Percentiles rank a stretch among this genome's conserved stretches.
Evolutionary conservation across 2,797 vertebrate species (phyloP).

Genomic region (Protosalanx chinensis): DNA sequence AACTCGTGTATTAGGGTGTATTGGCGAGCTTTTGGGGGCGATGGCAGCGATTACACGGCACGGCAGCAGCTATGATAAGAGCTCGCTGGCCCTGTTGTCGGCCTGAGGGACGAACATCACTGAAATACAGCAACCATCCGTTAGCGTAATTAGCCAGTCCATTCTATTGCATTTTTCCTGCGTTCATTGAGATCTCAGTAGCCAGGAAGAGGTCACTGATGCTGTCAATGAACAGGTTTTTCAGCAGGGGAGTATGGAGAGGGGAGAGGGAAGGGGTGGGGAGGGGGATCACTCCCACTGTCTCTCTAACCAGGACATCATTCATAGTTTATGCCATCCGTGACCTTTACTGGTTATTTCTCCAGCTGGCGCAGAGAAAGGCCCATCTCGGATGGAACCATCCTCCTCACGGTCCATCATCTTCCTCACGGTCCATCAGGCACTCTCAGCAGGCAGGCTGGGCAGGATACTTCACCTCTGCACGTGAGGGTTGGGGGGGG

Average conservation of each 20-base stretch:
- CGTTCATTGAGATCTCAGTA: not conserved
- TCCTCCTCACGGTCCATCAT: constrained; percentile 5
- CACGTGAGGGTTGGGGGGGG: not conserved
- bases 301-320: constrained; percentile 19
- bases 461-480: not conserved
- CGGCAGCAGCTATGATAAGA: no score
- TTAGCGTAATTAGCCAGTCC: no score
- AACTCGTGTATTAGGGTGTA: constrained; percentile 12
- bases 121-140: not conserved
- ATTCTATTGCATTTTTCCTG: no score
- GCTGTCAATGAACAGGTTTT: not conserved
- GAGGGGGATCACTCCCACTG: not conserved
- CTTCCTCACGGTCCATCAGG: constrained; percentile 25
- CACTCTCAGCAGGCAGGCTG: constrained; percentile 29
- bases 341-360: constrained; percentile 49
- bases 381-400: constrained; percentile 16
- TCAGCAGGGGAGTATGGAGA: no score
- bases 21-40: not conserved
- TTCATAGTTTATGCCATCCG: constrained; percentile 36
- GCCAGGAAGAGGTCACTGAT: not conserved
- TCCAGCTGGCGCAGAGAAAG: constrained; percentile 34
- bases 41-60: no score
- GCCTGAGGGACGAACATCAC: not conserved
- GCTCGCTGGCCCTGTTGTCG: no score
- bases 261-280: no score